phyloP scores from a whole-genome alignment of 2,113 vertebrate genomes.

The Alligator sinensis region DNA sequence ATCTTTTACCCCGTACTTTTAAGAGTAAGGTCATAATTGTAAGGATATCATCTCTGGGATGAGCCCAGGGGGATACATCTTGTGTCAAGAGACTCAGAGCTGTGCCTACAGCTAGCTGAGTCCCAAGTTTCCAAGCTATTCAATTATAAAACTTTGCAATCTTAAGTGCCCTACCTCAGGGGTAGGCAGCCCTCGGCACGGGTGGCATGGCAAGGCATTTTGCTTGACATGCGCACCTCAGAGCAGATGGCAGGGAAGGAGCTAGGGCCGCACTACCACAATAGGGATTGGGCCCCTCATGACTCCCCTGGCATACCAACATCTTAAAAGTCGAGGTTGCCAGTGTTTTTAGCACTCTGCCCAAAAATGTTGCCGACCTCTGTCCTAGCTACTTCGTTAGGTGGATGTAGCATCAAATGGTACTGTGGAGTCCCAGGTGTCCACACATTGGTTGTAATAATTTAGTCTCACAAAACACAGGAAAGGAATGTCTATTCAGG shows the following conservation, averaged over 20 bases:
- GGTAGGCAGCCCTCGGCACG: too few relatives aligned
- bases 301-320: too few relatives aligned
- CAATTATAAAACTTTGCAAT: not conserved
- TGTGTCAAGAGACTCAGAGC: not conserved
- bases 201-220: too few relatives aligned
- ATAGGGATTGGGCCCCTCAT: too few relatives aligned
- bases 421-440: not conserved
- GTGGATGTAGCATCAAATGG: not conserved
- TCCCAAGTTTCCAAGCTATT: not conserved
- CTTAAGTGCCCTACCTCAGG: too few relatives aligned
- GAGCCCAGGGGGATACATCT: not conserved
- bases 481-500: not conserved
- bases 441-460: not conserved
- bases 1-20: too few relatives aligned
- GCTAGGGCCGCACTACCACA: too few relatives aligned
- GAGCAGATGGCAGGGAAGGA: too few relatives aligned
- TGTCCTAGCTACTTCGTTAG: not conserved
- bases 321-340: too few relatives aligned
- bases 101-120: not conserved
- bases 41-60: not conserved
- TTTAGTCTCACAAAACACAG: not conserved
- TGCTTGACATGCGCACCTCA: too few relatives aligned
- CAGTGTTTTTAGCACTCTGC: too few relatives aligned
- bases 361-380: too few relatives aligned
- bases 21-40: not conserved